A percentile compares a stretch with the other conserved stretches of the same genome.
phyloP scores from a whole-genome alignment of 2,888 invertebrate species.

The Criorhina ranunculi region DNA sequence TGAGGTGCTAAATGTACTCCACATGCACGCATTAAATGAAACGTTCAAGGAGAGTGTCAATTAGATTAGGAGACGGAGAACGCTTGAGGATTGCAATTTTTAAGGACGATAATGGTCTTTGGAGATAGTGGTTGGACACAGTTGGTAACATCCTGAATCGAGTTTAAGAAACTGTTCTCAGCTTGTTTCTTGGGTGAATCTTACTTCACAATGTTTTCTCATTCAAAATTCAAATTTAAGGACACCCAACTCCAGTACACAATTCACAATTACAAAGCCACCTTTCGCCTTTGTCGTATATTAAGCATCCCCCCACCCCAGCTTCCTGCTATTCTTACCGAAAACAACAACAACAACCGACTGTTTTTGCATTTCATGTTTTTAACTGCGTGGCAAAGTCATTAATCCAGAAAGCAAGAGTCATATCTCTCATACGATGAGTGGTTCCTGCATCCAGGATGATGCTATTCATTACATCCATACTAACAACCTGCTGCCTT shows the following conservation, averaged over 20 bases:
- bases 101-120: slow-evolving; percentile 15
- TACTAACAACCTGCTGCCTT: slow-evolving; percentile 32
- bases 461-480: slow-evolving; percentile 69
- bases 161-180: too few species aligned
- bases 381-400: slow-evolving; percentile 71
- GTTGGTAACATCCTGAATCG: too few species aligned
- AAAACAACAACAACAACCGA: neutral
- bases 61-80: neutral
- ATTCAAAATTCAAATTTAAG: neutral
- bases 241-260: too few species aligned
- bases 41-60: slow-evolving; percentile 28
- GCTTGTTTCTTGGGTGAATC: too few species aligned
- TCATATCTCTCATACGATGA: slow-evolving; percentile 75
- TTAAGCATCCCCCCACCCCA: neutral
- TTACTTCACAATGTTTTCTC: neutral
- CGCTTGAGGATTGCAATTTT: slow-evolving; percentile 1
- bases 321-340: neutral
- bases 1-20: neutral
- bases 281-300: neutral
- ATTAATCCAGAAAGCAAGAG: slow-evolving; percentile 72
- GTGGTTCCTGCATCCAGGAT: slow-evolving; percentile 73
- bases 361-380: slow-evolving; percentile 57
- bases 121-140: too few species aligned
- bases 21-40: slow-evolving; percentile 20
- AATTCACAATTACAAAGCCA: neutral